Evolutionary conservation across 2,797 vertebrate species (phyloP).

Genomic region (Limosa lapponica): DNA sequence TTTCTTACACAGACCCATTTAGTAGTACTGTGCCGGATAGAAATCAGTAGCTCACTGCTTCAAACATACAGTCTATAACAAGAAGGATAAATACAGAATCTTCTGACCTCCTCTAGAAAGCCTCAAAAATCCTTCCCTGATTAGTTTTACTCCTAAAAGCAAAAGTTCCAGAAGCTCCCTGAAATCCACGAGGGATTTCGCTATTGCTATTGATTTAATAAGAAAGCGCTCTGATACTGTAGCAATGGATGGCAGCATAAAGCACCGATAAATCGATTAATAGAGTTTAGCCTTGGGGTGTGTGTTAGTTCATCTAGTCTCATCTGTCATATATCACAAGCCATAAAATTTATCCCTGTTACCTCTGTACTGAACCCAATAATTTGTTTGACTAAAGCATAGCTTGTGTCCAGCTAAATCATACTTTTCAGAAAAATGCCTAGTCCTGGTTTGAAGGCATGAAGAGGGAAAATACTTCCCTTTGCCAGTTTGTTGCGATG

Average conservation of each 20-base stretch:
- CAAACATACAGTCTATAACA: not conserved
- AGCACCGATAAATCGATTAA: slow-evolving; percentile 25
- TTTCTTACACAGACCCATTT: not conserved
- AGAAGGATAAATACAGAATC: not conserved
- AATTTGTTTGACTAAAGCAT: not conserved
- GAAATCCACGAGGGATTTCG: not conserved
- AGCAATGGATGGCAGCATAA: not conserved
- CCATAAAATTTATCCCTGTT: not conserved
- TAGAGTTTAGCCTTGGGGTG: not conserved
- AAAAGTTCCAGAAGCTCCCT: not conserved
- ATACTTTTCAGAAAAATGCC: not conserved
- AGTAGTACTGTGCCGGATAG: not conserved
- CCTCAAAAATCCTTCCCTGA: not conserved
- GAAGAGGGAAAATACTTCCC: not conserved
- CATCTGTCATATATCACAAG: not conserved
- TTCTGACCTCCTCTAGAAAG: not conserved
- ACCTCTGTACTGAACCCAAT: not conserved
- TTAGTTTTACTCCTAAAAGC: not conserved
- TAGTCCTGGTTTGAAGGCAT: not conserved
- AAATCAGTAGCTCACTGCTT: not conserved
- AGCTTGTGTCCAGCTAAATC: not conserved
- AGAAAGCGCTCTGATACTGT: not conserved
- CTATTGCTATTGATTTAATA: slow-evolving; percentile 8
- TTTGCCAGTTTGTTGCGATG: not conserved
- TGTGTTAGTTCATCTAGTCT: not conserved